phyloP scores from a whole-genome alignment of 2,888 invertebrate genomes.

The Drosophila mimetica region DNA sequence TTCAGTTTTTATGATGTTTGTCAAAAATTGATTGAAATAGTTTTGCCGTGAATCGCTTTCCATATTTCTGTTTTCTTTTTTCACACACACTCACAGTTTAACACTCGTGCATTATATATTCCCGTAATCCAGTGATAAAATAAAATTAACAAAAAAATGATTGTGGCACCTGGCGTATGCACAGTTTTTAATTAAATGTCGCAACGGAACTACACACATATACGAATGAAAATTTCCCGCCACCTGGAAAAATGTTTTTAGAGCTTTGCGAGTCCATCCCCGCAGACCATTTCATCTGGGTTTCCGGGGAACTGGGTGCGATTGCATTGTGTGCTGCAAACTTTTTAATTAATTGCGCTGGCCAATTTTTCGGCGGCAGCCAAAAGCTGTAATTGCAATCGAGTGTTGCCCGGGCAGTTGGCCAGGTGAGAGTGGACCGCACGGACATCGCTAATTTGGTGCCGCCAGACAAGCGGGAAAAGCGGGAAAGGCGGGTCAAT shows the following conservation, averaged over 20 bases:
- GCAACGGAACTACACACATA: not conserved
- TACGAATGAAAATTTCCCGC: slow-evolving; percentile 12
- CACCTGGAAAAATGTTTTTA: slow-evolving; percentile 53
- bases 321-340: slow-evolving; percentile 57
- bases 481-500: slow-evolving; percentile 56
- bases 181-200: slow-evolving; percentile 52
- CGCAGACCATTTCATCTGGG: not conserved
- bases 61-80: not conserved
- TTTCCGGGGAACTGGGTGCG: slow-evolving; percentile 15
- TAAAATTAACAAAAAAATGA: slow-evolving; percentile 9
- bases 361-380: slow-evolving; percentile 52
- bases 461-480: slow-evolving; percentile 17
- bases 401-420: slow-evolving; percentile 11
- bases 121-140: slow-evolving; percentile 33
- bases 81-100: not conserved
- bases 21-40: slow-evolving; percentile 22
- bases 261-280: slow-evolving; percentile 24
- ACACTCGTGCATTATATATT: slow-evolving; percentile 13
- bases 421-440: slow-evolving; percentile 26
- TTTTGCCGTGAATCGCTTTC: not conserved
- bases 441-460: slow-evolving; percentile 66
- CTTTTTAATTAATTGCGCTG: slow-evolving; percentile 73
- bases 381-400: slow-evolving; percentile 57
- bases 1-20: not conserved
- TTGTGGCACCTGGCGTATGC: slow-evolving; percentile 39